Percentiles rank a stretch among this genome's conserved stretches.
These are phyloP conservation scores for Crioceris asparagi DNA, from an alignment of 2,888 invertebrate genomes.

Conservation along the genomic window DNA sequence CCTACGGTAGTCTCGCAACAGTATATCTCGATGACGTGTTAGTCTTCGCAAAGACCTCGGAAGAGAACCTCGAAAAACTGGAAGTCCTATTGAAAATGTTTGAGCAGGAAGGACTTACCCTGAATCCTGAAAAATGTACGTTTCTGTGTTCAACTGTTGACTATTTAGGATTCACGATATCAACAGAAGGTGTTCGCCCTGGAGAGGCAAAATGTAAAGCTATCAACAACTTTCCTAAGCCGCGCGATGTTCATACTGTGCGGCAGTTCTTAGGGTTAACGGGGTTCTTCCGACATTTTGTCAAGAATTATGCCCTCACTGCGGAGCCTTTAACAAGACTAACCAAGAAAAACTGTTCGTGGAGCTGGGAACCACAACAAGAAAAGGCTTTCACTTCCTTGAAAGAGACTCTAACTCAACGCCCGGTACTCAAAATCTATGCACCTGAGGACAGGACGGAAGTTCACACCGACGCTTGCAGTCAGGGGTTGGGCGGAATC, in stretches of 20 bases:
- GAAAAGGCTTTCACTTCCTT: slow-evolving; percentile 16
- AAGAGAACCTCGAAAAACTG: slow-evolving; percentile 9
- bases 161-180: slow-evolving; percentile 26
- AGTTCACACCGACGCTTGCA: slow-evolving; percentile 11
- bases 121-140: slow-evolving; percentile 13
- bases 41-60: slow-evolving; percentile 5
- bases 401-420: slow-evolving; percentile 7
- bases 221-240: slow-evolving; percentile 23
- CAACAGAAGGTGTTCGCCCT: slow-evolving; percentile 21
- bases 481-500: slow-evolving; percentile 8
- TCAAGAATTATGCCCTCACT: slow-evolving; percentile 18
- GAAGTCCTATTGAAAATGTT: slow-evolving; percentile 8
- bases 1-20: slow-evolving; percentile 1
- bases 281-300: slow-evolving; percentile 23
- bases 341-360: slow-evolving; percentile 15
- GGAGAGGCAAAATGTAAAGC: slow-evolving; percentile 21
- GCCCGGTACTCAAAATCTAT: slow-evolving; percentile 1
- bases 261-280: slow-evolving; percentile 23
- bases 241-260: slow-evolving; percentile 19
- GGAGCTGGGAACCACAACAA: slow-evolving; percentile 16
- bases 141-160: slow-evolving; percentile 8
- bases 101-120: slow-evolving; percentile 8
- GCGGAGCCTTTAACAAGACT: slow-evolving; percentile 18
- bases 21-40: slow-evolving; percentile 14
- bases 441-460: slow-evolving; percentile 7